Percentiles rank a stretch among this genome's conserved stretches.
phyloP scores from a whole-genome alignment of 1,140 invertebrate species.

The Bursaphelenchus mucronatus region DNA sequence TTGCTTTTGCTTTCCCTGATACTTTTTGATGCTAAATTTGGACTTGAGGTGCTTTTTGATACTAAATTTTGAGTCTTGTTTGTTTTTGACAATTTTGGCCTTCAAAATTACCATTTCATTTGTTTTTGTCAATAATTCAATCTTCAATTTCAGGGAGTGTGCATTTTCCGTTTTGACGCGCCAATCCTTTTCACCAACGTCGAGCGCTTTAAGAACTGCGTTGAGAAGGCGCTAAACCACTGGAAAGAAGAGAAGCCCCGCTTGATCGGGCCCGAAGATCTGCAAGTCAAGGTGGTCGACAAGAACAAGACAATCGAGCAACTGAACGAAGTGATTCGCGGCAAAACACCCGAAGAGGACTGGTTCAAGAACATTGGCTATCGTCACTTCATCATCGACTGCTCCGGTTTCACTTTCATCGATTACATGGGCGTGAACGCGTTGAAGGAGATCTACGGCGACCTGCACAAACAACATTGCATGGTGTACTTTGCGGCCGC shows the following conservation, averaged over 20 bases:
- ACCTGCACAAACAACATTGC: not conserved
- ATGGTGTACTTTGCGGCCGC: constrained; percentile 14
- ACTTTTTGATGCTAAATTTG: too few species aligned
- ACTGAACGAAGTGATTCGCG: constrained; percentile 14
- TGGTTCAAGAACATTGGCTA: constrained; percentile 9
- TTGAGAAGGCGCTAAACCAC: constrained; percentile 46
- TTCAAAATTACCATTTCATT: too few species aligned
- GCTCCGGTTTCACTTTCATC: constrained; percentile 60
- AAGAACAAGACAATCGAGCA: constrained; percentile 14
- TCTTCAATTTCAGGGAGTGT: constrained; percentile 44
- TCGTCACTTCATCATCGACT: constrained; percentile 55
- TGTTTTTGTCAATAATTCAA: too few species aligned
- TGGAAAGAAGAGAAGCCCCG: constrained; percentile 30
- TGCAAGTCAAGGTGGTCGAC: not conserved
- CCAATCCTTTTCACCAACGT: constrained; percentile 58
- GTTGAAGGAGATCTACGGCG: constrained; percentile 36
- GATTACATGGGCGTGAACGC: constrained; percentile 59
- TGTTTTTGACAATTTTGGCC: too few species aligned
- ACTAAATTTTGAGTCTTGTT: too few species aligned
- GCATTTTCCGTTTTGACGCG: constrained; percentile 58
- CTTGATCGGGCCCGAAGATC: constrained; percentile 3
- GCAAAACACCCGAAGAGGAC: not conserved
- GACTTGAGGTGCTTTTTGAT: too few species aligned
- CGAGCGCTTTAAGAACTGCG: constrained; percentile 48
- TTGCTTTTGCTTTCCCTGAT: too few species aligned